Conservation (phyloP, 2,113 vertebrate species). For the Anguilla rostrata region DNA sequence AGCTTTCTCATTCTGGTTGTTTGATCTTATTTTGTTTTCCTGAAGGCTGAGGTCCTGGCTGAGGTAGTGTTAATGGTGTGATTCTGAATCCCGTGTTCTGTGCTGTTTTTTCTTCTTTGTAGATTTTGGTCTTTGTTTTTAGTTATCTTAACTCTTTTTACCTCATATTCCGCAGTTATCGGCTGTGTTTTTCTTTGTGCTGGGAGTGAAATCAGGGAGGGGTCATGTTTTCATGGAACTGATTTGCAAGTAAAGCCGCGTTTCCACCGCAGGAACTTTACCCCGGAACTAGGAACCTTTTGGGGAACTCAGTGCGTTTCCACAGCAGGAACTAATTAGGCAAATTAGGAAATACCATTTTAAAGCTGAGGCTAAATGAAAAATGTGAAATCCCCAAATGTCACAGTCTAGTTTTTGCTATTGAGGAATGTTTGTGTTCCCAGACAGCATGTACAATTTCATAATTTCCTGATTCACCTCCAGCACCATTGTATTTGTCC, state of each 20-base stretch:
- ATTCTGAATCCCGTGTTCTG: neutral
- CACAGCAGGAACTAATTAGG: too few species aligned
- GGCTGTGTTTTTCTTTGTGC: neutral
- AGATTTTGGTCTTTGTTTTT: neutral
- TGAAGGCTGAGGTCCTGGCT: neutral
- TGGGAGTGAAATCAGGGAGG: neutral
- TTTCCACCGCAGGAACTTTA: too few species aligned
- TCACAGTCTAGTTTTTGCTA: neutral
- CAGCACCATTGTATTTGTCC: neutral
- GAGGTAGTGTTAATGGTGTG: neutral
- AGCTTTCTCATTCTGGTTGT: neutral
- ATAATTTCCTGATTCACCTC: neutral
- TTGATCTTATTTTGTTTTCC: slow-evolving; percentile 1
- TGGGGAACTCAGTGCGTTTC: too few species aligned
- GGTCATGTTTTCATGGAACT: too few species aligned
- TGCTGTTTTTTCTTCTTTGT: neutral
- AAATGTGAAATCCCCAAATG: neutral
- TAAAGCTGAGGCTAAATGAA: neutral
- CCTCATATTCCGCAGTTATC: neutral
- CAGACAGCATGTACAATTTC: neutral
- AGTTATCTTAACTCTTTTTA: neutral
- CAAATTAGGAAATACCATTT: neutral
- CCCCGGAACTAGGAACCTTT: too few species aligned
- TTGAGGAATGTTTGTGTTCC: neutral
- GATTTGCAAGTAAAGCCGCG: too few species aligned